These are phyloP conservation scores for Tachina grossa DNA, from an alignment of 2,888 invertebrate species.

Conservation along the genomic window DNA sequence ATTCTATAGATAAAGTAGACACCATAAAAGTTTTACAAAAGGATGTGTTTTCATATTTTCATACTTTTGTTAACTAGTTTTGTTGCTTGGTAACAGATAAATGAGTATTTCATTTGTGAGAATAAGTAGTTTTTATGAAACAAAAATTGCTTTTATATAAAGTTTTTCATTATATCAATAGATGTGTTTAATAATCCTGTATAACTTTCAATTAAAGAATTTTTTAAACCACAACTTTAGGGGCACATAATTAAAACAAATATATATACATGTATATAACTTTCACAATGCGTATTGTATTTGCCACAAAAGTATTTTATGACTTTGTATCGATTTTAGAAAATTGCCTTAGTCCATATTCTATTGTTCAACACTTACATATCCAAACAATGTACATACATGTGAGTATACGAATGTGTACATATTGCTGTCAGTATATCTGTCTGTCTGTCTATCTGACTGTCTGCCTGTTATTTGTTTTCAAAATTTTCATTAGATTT, in stretches of 20 bases:
- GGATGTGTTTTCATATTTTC: not conserved
- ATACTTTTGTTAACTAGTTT: no score
- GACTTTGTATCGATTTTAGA: constrained; percentile 8
- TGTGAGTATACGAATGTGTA: not conserved
- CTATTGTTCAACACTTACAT: constrained; percentile 30
- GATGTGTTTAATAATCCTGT: no score
- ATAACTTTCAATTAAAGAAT: no score
- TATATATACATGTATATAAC: not conserved
- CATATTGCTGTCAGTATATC: not conserved
- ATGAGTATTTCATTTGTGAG: no score
- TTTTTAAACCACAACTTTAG: not conserved
- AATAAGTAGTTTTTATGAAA: no score
- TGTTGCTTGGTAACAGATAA: no score
- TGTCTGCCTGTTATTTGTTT: constrained; percentile 22
- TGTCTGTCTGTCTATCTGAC: not conserved
- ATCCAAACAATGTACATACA: not conserved
- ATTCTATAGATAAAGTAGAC: not conserved
- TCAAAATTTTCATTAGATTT: constrained; percentile 46
- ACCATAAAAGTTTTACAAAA: not conserved
- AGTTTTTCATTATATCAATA: no score
- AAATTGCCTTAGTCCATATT: not conserved
- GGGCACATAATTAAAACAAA: not conserved
- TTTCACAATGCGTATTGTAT: not conserved
- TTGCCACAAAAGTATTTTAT: constrained; percentile 13
- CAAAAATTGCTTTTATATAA: no score